Conservation (phyloP, 2,113 vertebrate species). For the Neogobius melanostomus region DNA sequence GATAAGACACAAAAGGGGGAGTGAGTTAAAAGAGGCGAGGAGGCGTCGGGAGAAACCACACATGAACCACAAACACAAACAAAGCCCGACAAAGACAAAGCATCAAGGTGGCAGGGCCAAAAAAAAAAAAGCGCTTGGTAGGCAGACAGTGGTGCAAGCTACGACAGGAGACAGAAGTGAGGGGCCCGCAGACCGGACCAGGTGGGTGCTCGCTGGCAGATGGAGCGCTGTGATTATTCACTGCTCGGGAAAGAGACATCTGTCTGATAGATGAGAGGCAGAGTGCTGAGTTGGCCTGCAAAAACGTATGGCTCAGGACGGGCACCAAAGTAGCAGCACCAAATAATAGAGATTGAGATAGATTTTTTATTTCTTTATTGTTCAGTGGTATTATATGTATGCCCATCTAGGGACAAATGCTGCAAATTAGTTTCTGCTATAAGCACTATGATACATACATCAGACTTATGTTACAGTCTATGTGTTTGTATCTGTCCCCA, state of each 20-base stretch:
- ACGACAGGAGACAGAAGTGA: conserved; percentile 61
- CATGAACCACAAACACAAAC: conserved; percentile 37
- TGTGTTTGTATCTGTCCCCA: too few species aligned
- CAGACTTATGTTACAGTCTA: too few species aligned
- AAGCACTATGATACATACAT: too few species aligned
- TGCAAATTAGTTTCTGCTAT: too few species aligned
- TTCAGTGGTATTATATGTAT: too few species aligned
- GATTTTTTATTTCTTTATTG: conserved; percentile 5
- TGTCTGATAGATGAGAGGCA: conserved; percentile 73
- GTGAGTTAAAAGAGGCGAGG: conserved; percentile 22
- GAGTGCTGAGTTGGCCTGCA: conserved; percentile 65
- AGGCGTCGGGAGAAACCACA: conserved; percentile 20
- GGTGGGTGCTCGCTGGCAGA: conserved; percentile 66
- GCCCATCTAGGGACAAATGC: too few species aligned
- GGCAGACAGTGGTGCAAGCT: conserved; percentile 65
- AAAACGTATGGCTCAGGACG: conserved; percentile 44
- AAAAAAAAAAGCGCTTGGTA: conserved; percentile 68
- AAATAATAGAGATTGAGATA: conserved; percentile 20
- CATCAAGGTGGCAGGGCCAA: conserved; percentile 41
- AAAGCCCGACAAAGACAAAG: conserved; percentile 61
- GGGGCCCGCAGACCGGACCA: conserved; percentile 65
- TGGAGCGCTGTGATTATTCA: conserved; percentile 72
- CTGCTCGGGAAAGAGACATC: conserved; percentile 68
- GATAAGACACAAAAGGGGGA: not conserved
- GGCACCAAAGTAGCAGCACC: conserved; percentile 15